Base-by-base conservation (phyloP, 2,797 vertebrate species). In the Galago senegalensis region DNA sequence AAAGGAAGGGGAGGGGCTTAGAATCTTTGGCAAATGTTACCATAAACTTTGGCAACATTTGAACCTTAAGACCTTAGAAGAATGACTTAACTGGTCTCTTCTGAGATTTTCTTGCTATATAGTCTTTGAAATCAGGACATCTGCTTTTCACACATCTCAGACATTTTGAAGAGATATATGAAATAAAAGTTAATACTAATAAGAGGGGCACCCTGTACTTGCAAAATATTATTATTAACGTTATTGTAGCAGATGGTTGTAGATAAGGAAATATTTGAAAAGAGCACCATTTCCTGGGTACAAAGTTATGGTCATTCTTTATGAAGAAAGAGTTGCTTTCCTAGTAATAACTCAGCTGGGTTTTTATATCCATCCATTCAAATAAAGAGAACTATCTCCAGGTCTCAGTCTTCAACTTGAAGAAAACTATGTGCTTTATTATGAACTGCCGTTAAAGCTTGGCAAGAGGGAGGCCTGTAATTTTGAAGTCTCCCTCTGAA, bases 101-200 rank as follows among this genome's bases (percentile, higher is more conserved):
- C 27, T 85, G 46, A 61, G 10, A 87, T 97, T 90, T 76, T 79
- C 56, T 46, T 72, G 18, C 56, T 87, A 40, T 87, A 40, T 34
- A 60, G 58, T 79, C 7, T 90, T 67, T 37, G 31, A 87, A 94
- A 73, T 94, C n/a, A 79, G 37, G 46, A 73, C 14, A 72, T 61
- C 58, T 72, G 69, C 2, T 91, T 91, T 87, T 81, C 40, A 73
- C 31, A 69, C 25, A 67, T 84, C 58, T 67, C 25, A 76, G 83
- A 23, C 46, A 87, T 63, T 92, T 58, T 34, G 31, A 75, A 89
- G 58, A 13, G 25, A 40, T 58, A 5, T 73, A 60, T 94, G 61
- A 96, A 96, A 81, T 89, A 70, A 89, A 94, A 65, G 21, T n/a
- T 58, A 77, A 56, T 89, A 21, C 86, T 91, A 56, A 25, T 49